Evolutionary conservation across 2,113 vertebrate species (phyloP), one percentile per base, ranked within the genome.

Genomic region (Istiophorus platypterus): DNA sequence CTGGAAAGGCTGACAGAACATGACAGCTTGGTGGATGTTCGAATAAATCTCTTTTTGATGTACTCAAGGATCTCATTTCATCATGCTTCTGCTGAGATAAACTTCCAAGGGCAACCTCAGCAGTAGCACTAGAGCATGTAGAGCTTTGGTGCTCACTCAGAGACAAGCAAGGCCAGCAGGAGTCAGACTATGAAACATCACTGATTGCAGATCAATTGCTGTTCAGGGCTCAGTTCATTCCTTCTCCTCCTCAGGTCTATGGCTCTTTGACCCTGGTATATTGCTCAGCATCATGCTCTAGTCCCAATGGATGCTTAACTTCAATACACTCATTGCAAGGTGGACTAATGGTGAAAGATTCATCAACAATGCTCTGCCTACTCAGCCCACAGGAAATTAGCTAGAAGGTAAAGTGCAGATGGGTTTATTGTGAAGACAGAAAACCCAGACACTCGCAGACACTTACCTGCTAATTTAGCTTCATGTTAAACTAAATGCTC

Each of bases 151-250:
- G 57, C 24, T 59, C 54, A 41, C 24, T 24, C 24, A 51, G 42
- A 74, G 39, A 58, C 49, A 56, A 45, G 45, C 66, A 68, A 73
- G 41, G 54, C 69, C 81, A 78, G 59, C 77, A 61, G 61, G 59
- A 91, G 61, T 81, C 78, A 72, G n/a, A 85, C 72, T 80, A 56
- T 80, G 84, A 68, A 83, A 78, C 59, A 76, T 85, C 47, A 85
- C 84, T 79, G 54, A 89, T 59, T 77, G 72, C 29, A 65, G 83
- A 90, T 91, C 67, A 75, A 80, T 89, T 72, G 63, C 69, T 88
- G 75, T 20, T 79, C 57, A 72, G 74, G 78, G 82, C 76, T 84
- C 49, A 24, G 49, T 56, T 77, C 27, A 56, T 56, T 77, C 51
- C 39, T 37, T 79, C 31, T 78, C 51, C 29, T 83, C 41, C 24